phyloP scores from a whole-genome alignment of 37 sponge, comb jelly and placozoan species.

The Ephydatia muelleri region DNA sequence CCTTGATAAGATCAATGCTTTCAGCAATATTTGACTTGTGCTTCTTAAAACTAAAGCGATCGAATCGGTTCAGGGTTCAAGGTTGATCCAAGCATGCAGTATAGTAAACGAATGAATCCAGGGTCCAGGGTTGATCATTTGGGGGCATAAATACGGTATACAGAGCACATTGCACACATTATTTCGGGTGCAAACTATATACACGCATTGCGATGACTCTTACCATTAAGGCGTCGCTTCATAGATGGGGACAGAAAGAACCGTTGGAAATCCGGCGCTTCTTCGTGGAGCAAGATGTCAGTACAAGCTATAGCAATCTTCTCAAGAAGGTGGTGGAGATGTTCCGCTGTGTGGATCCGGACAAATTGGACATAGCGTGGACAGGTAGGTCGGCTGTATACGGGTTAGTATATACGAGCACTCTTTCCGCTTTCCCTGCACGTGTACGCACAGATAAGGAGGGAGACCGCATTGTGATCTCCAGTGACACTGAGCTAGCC shows the following conservation, averaged over 20 bases:
- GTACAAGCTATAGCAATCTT: slow-evolving; percentile 63
- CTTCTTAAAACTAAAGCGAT: not conserved
- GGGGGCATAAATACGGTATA: not conserved
- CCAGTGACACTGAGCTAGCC: slow-evolving; percentile 76
- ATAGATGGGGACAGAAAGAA: slow-evolving; percentile 22
- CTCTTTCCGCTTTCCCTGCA: not conserved
- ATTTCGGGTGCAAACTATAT: not conserved
- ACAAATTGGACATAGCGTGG: slow-evolving; percentile 37
- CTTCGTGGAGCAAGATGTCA: slow-evolving; percentile 67
- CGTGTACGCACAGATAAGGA: slow-evolving; percentile 51
- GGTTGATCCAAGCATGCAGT: not conserved
- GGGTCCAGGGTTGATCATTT: no score
- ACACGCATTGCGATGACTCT: not conserved
- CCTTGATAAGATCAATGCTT: not conserved
- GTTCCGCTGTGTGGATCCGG: slow-evolving; percentile 34
- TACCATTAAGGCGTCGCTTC: not conserved
- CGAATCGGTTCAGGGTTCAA: not conserved
- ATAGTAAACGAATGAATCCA: not conserved
- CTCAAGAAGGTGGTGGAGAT: slow-evolving; percentile 58
- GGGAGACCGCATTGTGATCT: slow-evolving; percentile 62
- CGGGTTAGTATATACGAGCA: not conserved
- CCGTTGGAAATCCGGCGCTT: slow-evolving; percentile 77
- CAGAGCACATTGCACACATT: not conserved
- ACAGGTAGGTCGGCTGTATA: slow-evolving; percentile 25
- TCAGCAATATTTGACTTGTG: not conserved